These are phyloP conservation scores for Myanophis thanlyinensis DNA, from an alignment of 2,113 vertebrate species.

Conservation along the genomic window DNA sequence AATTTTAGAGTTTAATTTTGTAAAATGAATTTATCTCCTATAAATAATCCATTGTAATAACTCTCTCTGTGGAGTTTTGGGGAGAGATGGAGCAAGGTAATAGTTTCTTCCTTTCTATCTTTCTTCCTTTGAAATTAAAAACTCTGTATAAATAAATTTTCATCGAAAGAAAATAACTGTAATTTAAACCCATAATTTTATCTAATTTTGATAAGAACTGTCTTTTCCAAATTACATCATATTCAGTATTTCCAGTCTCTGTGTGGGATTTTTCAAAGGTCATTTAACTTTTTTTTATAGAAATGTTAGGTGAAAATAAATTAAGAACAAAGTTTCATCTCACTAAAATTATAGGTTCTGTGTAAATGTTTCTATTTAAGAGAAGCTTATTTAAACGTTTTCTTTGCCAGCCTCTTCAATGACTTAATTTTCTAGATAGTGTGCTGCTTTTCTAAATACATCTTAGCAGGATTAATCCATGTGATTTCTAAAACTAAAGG, in stretches of 20 bases:
- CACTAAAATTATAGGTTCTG: not conserved
- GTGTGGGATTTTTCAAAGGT: conserved; percentile 1
- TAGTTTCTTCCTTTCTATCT: not conserved
- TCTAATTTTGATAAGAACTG: not conserved
- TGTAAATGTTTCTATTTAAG: not conserved
- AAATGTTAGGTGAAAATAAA: not conserved
- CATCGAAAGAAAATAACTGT: not conserved
- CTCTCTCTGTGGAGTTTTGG: not conserved
- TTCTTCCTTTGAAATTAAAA: not conserved
- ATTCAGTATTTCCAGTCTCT: not conserved
- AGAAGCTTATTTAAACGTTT: not conserved
- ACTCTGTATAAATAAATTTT: not conserved
- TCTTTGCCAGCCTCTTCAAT: not conserved
- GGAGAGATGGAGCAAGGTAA: not conserved
- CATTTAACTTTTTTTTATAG: not conserved
- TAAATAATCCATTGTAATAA: not conserved
- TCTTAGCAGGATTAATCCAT: not conserved
- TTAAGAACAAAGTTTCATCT: not conserved
- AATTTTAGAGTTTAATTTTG: not conserved
- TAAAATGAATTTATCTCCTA: not conserved
- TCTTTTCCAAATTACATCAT: not conserved
- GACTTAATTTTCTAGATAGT: not conserved
- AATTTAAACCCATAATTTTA: not conserved
- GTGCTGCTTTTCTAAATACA: not conserved
- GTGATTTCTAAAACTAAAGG: not conserved